Evolutionary conservation across 2,113 vertebrate genomes (phyloP), one percentile per base, ranked within the genome.

Genomic region (Microtus ochrogaster): DNA sequence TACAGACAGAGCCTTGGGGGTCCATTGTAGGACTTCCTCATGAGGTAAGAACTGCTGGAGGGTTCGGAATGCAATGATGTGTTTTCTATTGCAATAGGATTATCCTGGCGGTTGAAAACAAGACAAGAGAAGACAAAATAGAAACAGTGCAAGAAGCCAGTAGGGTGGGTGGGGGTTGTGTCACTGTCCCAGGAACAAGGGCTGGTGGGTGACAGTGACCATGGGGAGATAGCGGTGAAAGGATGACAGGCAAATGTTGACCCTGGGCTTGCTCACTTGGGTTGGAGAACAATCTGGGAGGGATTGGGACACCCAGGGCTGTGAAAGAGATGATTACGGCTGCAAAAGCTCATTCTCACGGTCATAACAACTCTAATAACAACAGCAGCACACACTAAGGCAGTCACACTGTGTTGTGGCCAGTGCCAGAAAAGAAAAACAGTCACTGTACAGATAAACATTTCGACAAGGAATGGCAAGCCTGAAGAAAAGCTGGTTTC

Each of bases 31-130:
- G 39, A 17, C 49, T 72, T 90, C 66, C 33, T 26, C n/a, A 11
- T 30, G 19, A 77, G 5, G 36, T n/a, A 22, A n/a, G 26, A 87
- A 44, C 55, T 36, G 26, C 1, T 61, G 33, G 47, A 22, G 85
- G 58, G 14, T 92, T 94, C 66, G 72, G n/a, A 88, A 68, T 30
- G 33, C 52, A 36, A 66, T 36, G 33, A 81, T 85, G 12, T 70
- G 4, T 93, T 94, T 96, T 90, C 66, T 55, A 65, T 83, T 83
- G 82, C 91, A 79, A 87, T 58, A 87, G 22, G 70, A 72, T 92
- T 76, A 65, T 79, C 70, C 55, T 65, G 17, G 33, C 41, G 82
- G 1, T 87, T 89, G 86, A 83, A 96, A 84, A 89, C 47, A 61
- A 76, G 88, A 33, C 55, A 3, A 14, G n/a, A 87, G 41, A n/a